Evolutionary conservation across 2,888 invertebrate genomes (phyloP).

Genomic region (Homarus gammarus): DNA sequence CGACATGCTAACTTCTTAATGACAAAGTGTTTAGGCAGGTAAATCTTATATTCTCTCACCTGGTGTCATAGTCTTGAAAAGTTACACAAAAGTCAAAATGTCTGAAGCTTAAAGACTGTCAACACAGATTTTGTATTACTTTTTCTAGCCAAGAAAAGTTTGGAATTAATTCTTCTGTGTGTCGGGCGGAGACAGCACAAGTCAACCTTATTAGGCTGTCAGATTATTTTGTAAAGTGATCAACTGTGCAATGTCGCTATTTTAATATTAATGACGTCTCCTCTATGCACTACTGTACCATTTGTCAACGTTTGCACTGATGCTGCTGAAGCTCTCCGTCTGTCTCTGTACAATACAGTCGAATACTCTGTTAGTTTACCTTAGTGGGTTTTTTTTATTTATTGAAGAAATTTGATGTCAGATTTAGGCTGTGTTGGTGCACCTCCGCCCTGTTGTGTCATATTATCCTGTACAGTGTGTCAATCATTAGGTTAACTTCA

Average conservation of each 20-base stretch:
- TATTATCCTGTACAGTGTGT: not conserved
- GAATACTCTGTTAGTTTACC: too few relatives aligned
- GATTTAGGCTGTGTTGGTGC: too few relatives aligned
- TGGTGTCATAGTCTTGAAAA: not conserved
- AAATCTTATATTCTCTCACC: not conserved
- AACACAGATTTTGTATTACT: not conserved
- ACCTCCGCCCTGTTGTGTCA: not conserved
- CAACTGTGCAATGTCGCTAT: slow-evolving; percentile 24
- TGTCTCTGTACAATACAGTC: too few relatives aligned
- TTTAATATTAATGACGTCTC: not conserved
- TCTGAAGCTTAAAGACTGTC: not conserved
- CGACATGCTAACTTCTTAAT: slow-evolving; percentile 85
- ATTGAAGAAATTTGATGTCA: not conserved
- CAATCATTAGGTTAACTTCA: not conserved
- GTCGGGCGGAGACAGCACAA: not conserved
- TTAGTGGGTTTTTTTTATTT: not conserved
- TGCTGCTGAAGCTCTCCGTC: not conserved
- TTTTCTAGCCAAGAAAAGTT: not conserved
- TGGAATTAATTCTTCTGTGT: not conserved
- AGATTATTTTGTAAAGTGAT: not conserved
- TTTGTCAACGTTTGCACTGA: not conserved
- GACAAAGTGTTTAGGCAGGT: not conserved
- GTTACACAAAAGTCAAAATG: not conserved
- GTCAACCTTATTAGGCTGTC: too few relatives aligned
- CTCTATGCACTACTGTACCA: not conserved